These are phyloP conservation scores for Charanyca ferruginea DNA, from an alignment of 2,888 invertebrate genomes.

Conservation along the genomic window DNA sequence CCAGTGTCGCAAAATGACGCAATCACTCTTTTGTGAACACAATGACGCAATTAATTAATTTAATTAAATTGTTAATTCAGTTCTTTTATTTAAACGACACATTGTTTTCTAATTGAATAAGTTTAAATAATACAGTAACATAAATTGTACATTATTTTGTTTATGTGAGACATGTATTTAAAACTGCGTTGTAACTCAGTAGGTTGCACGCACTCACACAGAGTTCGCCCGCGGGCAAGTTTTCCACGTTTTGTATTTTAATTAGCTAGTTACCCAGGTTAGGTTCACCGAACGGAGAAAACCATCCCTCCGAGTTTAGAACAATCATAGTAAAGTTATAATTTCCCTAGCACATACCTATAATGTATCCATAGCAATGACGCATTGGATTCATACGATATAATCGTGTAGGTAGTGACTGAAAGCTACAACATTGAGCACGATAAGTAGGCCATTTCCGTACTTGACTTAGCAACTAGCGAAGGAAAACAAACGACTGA, in stretches of 20 bases:
- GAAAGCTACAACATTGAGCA: conserved; percentile 58
- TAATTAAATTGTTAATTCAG: conserved; percentile 71
- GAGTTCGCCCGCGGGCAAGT: not conserved
- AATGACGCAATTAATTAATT: conserved; percentile 71
- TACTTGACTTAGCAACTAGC: conserved; percentile 39
- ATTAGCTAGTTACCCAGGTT: conserved; percentile 21
- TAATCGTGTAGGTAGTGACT: conserved; percentile 35
- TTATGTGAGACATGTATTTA: not conserved
- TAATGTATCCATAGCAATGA: conserved; percentile 10
- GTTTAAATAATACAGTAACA: not conserved
- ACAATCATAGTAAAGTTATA: conserved; percentile 11
- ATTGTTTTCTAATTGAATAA: conserved; percentile 30
- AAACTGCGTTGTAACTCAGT: not conserved
- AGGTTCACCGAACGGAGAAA: conserved; percentile 16
- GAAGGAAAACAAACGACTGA: conserved; percentile 33
- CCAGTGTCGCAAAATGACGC: conserved; percentile 72
- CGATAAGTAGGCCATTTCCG: conserved; percentile 53
- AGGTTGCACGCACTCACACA: not conserved
- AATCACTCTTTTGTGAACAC: conserved; percentile 73
- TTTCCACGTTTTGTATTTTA: conserved; percentile 28
- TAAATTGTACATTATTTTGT: conserved; percentile 9
- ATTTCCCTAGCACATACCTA: conserved; percentile 12
- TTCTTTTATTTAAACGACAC: conserved; percentile 61
- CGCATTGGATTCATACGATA: conserved; percentile 10
- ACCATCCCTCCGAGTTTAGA: not conserved